Percentiles rank a stretch among this genome's conserved stretches.
phyloP scores from a whole-genome alignment of 1,140 invertebrate genomes.

The Aphidius gifuensis region DNA sequence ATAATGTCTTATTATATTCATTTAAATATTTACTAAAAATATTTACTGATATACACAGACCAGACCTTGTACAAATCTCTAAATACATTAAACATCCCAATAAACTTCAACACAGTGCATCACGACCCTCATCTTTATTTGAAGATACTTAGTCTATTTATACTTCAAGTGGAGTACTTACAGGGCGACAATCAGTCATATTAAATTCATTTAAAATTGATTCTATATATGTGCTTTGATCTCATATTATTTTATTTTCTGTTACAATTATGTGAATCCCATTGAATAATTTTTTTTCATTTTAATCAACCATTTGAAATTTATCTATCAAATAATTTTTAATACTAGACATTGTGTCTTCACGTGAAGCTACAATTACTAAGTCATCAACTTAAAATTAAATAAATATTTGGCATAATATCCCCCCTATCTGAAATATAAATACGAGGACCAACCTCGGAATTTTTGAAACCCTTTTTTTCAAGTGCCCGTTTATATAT shows the following conservation, averaged over 20 bases:
- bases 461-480: too few relatives aligned
- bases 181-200: slow-evolving; percentile 23
- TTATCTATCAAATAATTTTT: slow-evolving; percentile 22
- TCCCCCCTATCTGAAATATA: slow-evolving; percentile 18
- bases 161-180: slow-evolving; percentile 16
- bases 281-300: slow-evolving; percentile 25
- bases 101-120: slow-evolving; percentile 16
- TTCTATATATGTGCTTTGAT: slow-evolving; percentile 19
- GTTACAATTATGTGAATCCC: slow-evolving; percentile 24
- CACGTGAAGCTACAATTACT: slow-evolving; percentile 11
- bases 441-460: too few relatives aligned
- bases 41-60: slow-evolving; percentile 16
- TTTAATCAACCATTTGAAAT: slow-evolving; percentile 25
- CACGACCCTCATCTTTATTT: slow-evolving; percentile 15
- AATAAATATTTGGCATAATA: slow-evolving; percentile 27
- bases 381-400: slow-evolving; percentile 28
- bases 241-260: slow-evolving; percentile 13
- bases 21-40: slow-evolving; percentile 18
- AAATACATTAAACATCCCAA: slow-evolving; percentile 16
- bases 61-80: slow-evolving; percentile 22
- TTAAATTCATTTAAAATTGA: slow-evolving; percentile 23
- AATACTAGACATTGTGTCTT: slow-evolving; percentile 4
- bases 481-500: too few relatives aligned
- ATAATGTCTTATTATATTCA: slow-evolving; percentile 29
- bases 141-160: slow-evolving; percentile 21